Percentiles rank a stretch among this genome's conserved stretches.
These are phyloP conservation scores for Cephus pygmeus DNA, from an alignment of 2,888 invertebrate genomes.

Conservation along the genomic window DNA sequence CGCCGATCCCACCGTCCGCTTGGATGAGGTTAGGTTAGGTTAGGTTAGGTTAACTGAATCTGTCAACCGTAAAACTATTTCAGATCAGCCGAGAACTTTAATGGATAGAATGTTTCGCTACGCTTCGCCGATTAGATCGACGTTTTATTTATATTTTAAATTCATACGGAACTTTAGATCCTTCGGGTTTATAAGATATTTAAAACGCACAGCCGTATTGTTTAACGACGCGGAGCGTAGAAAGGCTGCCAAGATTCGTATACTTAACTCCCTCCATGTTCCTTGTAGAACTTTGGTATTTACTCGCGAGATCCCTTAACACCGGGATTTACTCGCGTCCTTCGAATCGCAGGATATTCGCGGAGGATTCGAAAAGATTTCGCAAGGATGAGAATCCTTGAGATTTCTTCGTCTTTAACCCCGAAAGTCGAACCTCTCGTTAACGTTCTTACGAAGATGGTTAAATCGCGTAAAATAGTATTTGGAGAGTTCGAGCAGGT, in stretches of 20 bases:
- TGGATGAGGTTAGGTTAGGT: neutral
- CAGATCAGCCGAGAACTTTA: neutral
- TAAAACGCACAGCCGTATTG: neutral
- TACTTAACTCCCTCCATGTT: neutral
- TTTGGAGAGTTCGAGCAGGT: neutral
- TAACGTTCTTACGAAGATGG: neutral
- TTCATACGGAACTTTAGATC: neutral
- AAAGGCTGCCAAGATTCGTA: neutral
- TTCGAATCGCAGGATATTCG: neutral
- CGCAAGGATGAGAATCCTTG: constrained; percentile 6
- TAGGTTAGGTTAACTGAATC: neutral
- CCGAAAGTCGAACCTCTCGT: neutral
- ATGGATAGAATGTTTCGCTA: neutral
- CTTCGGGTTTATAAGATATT: neutral
- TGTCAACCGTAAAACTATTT: neutral
- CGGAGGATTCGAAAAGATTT: neutral
- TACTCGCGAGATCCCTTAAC: neutral
- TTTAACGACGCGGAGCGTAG: neutral
- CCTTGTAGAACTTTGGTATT: neutral
- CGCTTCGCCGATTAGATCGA: neutral
- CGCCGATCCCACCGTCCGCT: constrained; percentile 35
- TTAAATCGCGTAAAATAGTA: neutral
- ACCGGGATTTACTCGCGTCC: neutral
- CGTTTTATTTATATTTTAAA: neutral
- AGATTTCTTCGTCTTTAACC: constrained; percentile 8